Evolutionary conservation across 1,140 invertebrate species (phyloP).

Genomic region (Trinorchestia longiramus): DNA sequence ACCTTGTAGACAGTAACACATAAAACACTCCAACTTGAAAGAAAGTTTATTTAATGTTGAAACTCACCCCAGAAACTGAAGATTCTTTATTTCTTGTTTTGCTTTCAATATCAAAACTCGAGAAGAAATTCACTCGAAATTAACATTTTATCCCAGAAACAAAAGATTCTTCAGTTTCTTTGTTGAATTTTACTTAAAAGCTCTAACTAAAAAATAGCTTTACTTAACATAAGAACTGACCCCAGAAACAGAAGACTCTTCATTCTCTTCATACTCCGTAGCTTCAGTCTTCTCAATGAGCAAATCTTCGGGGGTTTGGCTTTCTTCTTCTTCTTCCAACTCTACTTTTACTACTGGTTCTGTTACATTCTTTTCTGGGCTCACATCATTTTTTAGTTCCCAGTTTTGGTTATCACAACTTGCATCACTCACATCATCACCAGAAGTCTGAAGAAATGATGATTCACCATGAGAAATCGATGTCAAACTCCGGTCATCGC

Average conservation of each 20-base stretch:
- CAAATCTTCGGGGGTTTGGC: neutral
- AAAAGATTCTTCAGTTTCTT: no score
- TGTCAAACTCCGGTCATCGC: neutral
- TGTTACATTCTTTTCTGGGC: neutral
- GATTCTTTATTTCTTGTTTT: no score
- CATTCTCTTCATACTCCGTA: neutral
- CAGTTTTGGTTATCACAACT: neutral
- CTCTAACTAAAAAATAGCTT: neutral
- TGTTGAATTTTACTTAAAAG: no score
- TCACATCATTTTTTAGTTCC: neutral
- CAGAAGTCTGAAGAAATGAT: neutral
- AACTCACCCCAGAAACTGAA: no score
- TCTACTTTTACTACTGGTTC: neutral
- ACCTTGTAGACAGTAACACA: no score
- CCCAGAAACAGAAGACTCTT: neutral
- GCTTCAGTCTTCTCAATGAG: conserved; percentile 1
- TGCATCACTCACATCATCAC: neutral
- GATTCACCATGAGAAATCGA: neutral
- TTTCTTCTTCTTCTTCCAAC: conserved; percentile 19
- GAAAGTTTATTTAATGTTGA: no score
- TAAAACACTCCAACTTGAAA: no score
- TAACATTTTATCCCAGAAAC: no score
- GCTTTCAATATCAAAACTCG: no score
- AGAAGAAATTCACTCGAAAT: no score
- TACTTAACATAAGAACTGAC: neutral